Base-by-base conservation (phyloP, 2,888 invertebrate species). In the Odontocerum albicorne region DNA sequence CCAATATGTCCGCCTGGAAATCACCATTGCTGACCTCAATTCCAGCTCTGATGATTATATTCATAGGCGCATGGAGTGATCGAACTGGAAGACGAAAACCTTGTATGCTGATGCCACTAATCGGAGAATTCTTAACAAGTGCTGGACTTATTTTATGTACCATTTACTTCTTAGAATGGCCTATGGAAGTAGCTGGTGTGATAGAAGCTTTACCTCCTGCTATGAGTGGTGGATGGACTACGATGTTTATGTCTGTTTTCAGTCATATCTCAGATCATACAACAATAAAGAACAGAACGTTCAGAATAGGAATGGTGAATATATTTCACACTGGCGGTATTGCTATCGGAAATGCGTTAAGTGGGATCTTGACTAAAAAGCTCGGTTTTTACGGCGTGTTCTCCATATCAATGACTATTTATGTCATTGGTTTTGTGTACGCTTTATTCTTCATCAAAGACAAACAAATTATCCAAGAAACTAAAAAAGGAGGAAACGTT, bases 31-130 rank as follows among this genome's bases (percentile, higher is more conserved):
- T 80, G 43, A 81, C 81, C 22, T 70, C 79, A 0, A 67, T 83
- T 36, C 82, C 83, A 2, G 74, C 80, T 49, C 62, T 80, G 2
- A 63, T 83, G 1, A 79, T 83, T 12, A 66, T 82, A 0, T 81
- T 83, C 51, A 63, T 83, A 20, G 84, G 84, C 3, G 80, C 82
- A 0, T 84, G 83, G 83, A 82, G 81, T 54, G 83, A 84, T 61
- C 72, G 78, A 40, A 78, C 79, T 3, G 77, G 80, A 2, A 73
- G 77, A 38, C 69, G 82, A 33, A 83, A 82, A 63, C 75, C 80
- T 2, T 82, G 81, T 52, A 79, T 84, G 57, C 63, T 83, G 1
- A 63, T 81, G 2, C 83, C 83, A 0, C 72, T 83, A 2, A 57
- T 76, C 2, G 82, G 82, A 3, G 81, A 82, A 57, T 62, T 81